Evolutionary conservation across 2,888 invertebrate genomes (phyloP).

Genomic region (Onthophagus sagittarius): DNA sequence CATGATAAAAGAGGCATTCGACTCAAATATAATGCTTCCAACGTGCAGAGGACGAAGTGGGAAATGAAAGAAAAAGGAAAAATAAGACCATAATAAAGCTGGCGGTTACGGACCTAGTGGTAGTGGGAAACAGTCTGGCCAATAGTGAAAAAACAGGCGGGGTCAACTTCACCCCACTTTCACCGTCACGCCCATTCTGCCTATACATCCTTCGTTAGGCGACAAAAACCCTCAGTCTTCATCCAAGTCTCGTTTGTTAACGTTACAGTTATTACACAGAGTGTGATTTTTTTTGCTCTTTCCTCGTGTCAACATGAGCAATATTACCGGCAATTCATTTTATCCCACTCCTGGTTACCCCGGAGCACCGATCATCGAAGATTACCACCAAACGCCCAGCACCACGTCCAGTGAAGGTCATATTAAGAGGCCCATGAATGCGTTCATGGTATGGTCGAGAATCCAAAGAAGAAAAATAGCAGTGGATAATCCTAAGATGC

Average conservation of each 20-base stretch:
- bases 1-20: not conserved
- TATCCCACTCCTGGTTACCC: conserved; percentile 25
- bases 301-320: conserved; percentile 15
- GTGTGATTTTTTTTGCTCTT: conserved; percentile 13
- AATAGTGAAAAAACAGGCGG: conserved; percentile 44
- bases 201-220: conserved; percentile 25
- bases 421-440: conserved; percentile 97
- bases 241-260: conserved; percentile 27
- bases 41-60: conserved; percentile 20
- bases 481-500: conserved; percentile 91
- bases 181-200: conserved; percentile 25
- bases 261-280: not conserved
- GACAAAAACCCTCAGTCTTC: conserved; percentile 35
- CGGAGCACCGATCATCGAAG: conserved; percentile 38
- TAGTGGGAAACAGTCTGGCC: conserved; percentile 37
- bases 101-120: conserved; percentile 34
- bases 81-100: conserved; percentile 25
- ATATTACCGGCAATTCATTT: conserved; percentile 18
- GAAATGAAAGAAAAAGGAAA: conserved; percentile 27
- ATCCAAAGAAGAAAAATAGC: conserved; percentile 90
- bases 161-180: conserved; percentile 34
- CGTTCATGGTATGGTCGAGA: conserved; percentile 96
- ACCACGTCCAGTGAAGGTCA: conserved; percentile 58
- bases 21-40: not conserved
- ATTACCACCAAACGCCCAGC: conserved; percentile 32